These are phyloP conservation scores for Sinopyrophorus schimmeli DNA, from an alignment of 2,888 invertebrate species.

Conservation along the genomic window DNA sequence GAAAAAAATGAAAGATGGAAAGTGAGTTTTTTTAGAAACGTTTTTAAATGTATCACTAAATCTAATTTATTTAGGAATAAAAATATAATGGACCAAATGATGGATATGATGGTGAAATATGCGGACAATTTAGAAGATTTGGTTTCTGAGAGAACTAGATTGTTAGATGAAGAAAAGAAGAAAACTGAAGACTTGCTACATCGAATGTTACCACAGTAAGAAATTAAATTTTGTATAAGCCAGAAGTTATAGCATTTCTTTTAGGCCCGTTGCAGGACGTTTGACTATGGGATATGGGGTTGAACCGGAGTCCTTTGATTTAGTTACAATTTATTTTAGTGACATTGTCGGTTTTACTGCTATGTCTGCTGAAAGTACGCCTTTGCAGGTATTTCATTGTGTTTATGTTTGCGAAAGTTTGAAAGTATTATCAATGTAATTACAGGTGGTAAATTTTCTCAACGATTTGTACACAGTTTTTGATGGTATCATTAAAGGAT, in stretches of 20 bases:
- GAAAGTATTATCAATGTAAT: too few species aligned
- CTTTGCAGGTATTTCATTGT: too few species aligned
- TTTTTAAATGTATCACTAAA: too few species aligned
- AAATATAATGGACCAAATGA: slow-evolving; percentile 97
- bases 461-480: slow-evolving; percentile 98
- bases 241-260: too few species aligned
- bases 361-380: slow-evolving; percentile 93
- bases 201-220: slow-evolving; percentile 90
- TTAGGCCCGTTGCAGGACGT: slow-evolving; percentile 82
- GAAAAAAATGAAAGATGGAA: slow-evolving; percentile 88
- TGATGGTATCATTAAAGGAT: slow-evolving; percentile 93
- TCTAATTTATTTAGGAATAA: slow-evolving; percentile 71
- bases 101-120: slow-evolving; percentile 97
- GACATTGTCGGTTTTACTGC: slow-evolving; percentile 97
- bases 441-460: slow-evolving; percentile 89
- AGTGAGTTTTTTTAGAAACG: slow-evolving; percentile 64
- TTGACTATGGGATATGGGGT: slow-evolving; percentile 87
- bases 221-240: too few species aligned
- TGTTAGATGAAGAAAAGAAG: slow-evolving; percentile 88
- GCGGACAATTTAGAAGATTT: slow-evolving; percentile 93
- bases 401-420: too few species aligned
- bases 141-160: slow-evolving; percentile 87
- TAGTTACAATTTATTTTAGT: slow-evolving; percentile 95
- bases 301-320: slow-evolving; percentile 90
- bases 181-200: slow-evolving; percentile 91